Base-by-base conservation (phyloP, 2,797 vertebrate species). In the Mallotus villosus region DNA sequence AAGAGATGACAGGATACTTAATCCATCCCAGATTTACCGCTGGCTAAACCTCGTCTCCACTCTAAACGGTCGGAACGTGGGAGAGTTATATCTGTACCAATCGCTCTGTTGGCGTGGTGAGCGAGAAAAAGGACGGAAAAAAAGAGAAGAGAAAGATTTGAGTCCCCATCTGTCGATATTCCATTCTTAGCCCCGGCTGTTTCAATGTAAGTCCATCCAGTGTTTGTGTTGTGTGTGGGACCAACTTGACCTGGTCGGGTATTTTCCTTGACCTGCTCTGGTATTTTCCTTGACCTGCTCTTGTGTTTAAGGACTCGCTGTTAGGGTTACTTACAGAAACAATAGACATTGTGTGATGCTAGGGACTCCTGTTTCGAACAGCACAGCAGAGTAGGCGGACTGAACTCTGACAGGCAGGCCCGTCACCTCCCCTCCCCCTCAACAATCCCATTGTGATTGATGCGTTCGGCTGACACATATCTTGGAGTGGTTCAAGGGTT, bases 1-100 rank as follows among this genome's bases (percentile, higher is more conserved):
- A 86, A 84, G 76, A 82, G 79, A 88, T 84, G 85, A 85, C 85
- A 86, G 85, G 85, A 81, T 76, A 80, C 78, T 88, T 91, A 92
- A 91, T 91, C 89, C 87, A 64, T 75, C 81, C 79, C 85, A 88
- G 86, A 87, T 86, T 88, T 83, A 84, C 68, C 70, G 16, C 69
- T 8, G 67, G 84, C 77, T 85, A 84, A 89, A 87, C 68, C 84
- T 80, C 24, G 67, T 61, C 78, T 81, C 70, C 59, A 46, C 71
- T 82, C 63, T 68, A 73, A 73, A 73, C 51, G 66, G 71, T 79
- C 67, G 78, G 77, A 79, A 81, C 77, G 66, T 75, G 29, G 55
- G 63, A 66, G 65, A 79, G 73, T 81, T 72, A 27, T 63, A 67
- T 61, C 78, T 16, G 73, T 75, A 76, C 74, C 73, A 74, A 61